Evolutionary conservation across 2,113 vertebrate genomes (phyloP).

Genomic region (Corydoras maculifer): DNA sequence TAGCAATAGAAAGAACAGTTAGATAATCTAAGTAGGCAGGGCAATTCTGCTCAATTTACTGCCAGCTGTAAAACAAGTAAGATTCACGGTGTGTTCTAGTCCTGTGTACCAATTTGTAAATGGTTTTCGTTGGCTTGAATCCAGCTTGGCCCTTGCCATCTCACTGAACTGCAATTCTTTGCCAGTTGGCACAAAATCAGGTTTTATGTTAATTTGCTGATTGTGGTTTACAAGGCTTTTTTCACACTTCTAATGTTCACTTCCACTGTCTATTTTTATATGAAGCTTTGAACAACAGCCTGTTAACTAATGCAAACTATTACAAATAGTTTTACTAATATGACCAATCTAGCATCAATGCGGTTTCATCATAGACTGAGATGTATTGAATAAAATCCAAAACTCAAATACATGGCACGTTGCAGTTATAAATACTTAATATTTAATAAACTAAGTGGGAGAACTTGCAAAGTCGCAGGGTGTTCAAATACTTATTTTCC

Average conservation of each 20-base stretch:
- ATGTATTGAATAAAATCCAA: too few species aligned
- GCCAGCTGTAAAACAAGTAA: background rate
- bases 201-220: slow-evolving; percentile 52
- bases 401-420: too few species aligned
- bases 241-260: slow-evolving; percentile 7
- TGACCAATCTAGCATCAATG: too few species aligned
- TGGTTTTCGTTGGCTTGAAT: slow-evolving; percentile 54
- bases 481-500: too few species aligned
- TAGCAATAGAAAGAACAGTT: background rate
- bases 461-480: too few species aligned
- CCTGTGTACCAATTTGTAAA: slow-evolving; percentile 54
- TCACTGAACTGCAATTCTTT: slow-evolving; percentile 53
- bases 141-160: slow-evolving; percentile 59
- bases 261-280: slow-evolving; percentile 1
- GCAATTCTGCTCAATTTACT: background rate
- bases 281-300: slow-evolving; percentile 1
- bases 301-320: too few species aligned
- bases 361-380: too few species aligned
- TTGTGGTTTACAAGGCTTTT: background rate
- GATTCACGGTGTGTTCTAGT: slow-evolving; percentile 32
- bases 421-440: too few species aligned
- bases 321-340: too few species aligned
- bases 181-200: slow-evolving; percentile 64
- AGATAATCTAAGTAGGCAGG: background rate
- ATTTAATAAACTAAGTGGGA: too few species aligned